Evolutionary conservation across 2,113 vertebrate species (phyloP), one percentile per base, ranked within the genome.

Genomic region (Hyla sarda): DNA sequence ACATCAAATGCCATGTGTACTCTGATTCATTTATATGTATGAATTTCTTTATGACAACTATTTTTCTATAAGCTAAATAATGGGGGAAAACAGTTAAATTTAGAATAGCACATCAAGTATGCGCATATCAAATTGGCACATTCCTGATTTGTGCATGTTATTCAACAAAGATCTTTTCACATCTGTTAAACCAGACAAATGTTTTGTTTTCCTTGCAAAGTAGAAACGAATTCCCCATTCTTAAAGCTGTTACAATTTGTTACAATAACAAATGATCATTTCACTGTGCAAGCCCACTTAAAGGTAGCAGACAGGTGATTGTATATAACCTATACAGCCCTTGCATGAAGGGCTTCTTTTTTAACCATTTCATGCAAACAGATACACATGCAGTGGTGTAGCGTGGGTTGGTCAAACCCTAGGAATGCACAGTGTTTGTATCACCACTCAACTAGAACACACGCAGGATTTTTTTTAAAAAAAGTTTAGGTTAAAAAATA

Each of bases 21-120:
- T 48, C 13, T 45, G 76, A 76, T 84, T 62, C 52, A 84, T 84
- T 84, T 84, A 76, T 74, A 84, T 84, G 71, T 76, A 84, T 84
- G 82, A 75, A 62, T 84, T 62, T 32, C 37, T 84, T 75, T 84
- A 84, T 58, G 69, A 76, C 82, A 83, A n/a, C 52, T n/a, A 60
- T 74, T 83, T 83, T 83, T 74, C 82, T 74, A 52, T 34, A 83
- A 58, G 52, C 48, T 58, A 58, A 74, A 83, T 74, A 74, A 83
- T 74, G 30, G 69, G 79, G 30, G 19, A 60, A 83, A 74, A 83
- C 52, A 16, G 82, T 60, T 60, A 83, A 73, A 83, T 83, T 58
- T 74, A 74, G 82, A 83, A 83, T 11, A 82, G n/a, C 47, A 82
- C 37, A 82, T 82, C 28, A 71, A 71, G 30, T 83, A 83, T 83